phyloP scores from a whole-genome alignment of 2,797 vertebrate genomes.

The Coregonus ussuriensis region DNA sequence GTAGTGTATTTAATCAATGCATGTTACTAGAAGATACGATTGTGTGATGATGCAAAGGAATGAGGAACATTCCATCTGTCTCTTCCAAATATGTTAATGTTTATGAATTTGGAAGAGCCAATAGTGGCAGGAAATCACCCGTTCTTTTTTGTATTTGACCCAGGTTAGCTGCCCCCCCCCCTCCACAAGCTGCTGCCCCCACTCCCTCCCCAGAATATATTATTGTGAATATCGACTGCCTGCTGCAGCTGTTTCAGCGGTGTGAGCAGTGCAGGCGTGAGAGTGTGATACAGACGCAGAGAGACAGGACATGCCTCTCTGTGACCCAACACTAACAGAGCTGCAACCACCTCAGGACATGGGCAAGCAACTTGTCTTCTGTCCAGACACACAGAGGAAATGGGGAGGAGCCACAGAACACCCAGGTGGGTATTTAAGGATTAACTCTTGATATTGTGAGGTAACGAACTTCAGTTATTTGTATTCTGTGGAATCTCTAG shows the following conservation, averaged over 20 bases:
- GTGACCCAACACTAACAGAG: constrained; percentile 1
- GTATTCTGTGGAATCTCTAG: not conserved
- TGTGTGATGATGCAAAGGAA: too few relatives aligned
- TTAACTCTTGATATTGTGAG: not conserved
- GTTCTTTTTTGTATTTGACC: not conserved
- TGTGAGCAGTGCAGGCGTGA: not conserved
- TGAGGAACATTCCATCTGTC: too few relatives aligned
- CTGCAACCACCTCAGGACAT: constrained; percentile 5
- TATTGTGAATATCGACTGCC: not conserved
- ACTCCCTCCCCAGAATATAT: not conserved
- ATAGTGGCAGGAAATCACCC: not conserved
- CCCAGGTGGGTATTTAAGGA: not conserved
- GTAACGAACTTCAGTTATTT: not conserved
- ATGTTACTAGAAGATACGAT: too few relatives aligned
- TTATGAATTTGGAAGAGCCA: too few relatives aligned
- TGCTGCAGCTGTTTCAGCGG: not conserved
- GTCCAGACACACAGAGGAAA: not conserved
- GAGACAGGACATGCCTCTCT: not conserved
- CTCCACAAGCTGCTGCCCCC: not conserved
- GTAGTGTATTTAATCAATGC: not conserved
- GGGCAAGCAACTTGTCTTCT: not conserved
- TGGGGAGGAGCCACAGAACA: not conserved
- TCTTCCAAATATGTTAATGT: not conserved
- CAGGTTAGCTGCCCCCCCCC: not conserved
- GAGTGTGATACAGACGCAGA: not conserved